Base-by-base conservation (phyloP, 2,888 invertebrate genomes). In the Didymodactylos carnosus region DNA sequence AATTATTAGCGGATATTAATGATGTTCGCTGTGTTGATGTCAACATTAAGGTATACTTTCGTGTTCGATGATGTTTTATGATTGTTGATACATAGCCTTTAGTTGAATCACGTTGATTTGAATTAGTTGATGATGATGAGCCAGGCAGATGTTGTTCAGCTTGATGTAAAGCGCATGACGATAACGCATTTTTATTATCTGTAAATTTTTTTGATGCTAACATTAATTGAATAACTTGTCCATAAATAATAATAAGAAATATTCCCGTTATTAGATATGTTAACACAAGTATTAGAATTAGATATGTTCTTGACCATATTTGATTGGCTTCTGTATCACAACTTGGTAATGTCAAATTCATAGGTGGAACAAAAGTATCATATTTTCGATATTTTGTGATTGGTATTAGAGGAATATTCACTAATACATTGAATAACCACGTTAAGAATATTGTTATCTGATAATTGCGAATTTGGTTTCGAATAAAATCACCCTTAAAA, bases 181-280 rank as follows among this genome's bases (percentile, higher is more conserved):
- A n/a, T 3, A 62, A 10, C 10, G 16, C 5, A 35, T n/a, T 16
- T 1, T 0, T 62, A n/a, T 25, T 62, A 35, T 62, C 35, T 1
- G 8, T 3, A 62, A 10, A 35, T 62, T 25, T 27, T 27, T 35
- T 62, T 10, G 62, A 62, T 14, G 4, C 35, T n/a, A 62, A 10
- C 7, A 62, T 62, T 35, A 62, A 35, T 35, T 35, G 35, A 25
- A 62, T 62, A 29, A 35, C 62, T 62, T 35, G 62, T 7, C 62
- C 62, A 62, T 62, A 62, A 62, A 62, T 62, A 62, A 62, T n/a
- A n/a, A 62, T 62, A n/a, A 62, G 62, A 62, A 62, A 62, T 11
- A 62, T 14, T 4, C 62, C 62, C 3, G 62, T 62, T 11, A 62
- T 62, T 19, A 62, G 19, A 35, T 62, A 62, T 3, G 62, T 62